phyloP scores from a whole-genome alignment of 2,797 vertebrate genomes.

The Allobates femoralis region DNA sequence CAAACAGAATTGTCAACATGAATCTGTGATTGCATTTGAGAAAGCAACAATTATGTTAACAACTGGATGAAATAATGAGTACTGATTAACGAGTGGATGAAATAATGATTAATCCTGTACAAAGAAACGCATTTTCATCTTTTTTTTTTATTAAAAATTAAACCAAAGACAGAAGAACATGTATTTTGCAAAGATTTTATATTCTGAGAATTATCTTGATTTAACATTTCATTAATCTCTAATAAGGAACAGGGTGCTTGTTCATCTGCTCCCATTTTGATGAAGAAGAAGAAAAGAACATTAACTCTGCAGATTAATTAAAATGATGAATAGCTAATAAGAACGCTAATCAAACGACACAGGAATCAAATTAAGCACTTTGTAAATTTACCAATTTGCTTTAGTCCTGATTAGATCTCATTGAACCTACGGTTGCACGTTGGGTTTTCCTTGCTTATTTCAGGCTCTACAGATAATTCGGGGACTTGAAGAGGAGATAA shows the following conservation, averaged over 20 bases:
- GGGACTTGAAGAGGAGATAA: constrained; percentile 36
- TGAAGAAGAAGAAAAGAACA: constrained; percentile 53
- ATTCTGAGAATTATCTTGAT: constrained; percentile 45
- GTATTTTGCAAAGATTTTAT: constrained; percentile 38
- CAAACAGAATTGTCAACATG: constrained; percentile 9
- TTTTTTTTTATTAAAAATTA: constrained; percentile 46
- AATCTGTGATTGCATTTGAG: constrained; percentile 28
- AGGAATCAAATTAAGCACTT: constrained; percentile 58
- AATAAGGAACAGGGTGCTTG: constrained; percentile 54
- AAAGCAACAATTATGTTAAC: constrained; percentile 50
- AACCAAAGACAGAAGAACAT: constrained; percentile 16
- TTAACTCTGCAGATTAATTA: constrained; percentile 60
- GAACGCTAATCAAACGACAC: constrained; percentile 60
- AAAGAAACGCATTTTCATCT: constrained; percentile 10
- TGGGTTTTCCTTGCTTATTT: constrained; percentile 46
- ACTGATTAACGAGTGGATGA: constrained; percentile 43
- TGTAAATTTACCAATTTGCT: constrained; percentile 58
- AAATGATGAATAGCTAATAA: constrained; percentile 61
- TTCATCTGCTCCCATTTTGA: constrained; percentile 53
- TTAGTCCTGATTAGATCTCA: constrained; percentile 63
- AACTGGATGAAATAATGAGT: constrained; percentile 49
- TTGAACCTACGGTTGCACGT: constrained; percentile 28
- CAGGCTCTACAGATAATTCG: constrained; percentile 48
- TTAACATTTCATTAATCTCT: constrained; percentile 62
- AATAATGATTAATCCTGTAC: constrained; percentile 34